Evolutionary conservation across 2,113 vertebrate species (phyloP), one percentile per base, ranked within the genome.

Genomic region (Lophotis ruficrista): DNA sequence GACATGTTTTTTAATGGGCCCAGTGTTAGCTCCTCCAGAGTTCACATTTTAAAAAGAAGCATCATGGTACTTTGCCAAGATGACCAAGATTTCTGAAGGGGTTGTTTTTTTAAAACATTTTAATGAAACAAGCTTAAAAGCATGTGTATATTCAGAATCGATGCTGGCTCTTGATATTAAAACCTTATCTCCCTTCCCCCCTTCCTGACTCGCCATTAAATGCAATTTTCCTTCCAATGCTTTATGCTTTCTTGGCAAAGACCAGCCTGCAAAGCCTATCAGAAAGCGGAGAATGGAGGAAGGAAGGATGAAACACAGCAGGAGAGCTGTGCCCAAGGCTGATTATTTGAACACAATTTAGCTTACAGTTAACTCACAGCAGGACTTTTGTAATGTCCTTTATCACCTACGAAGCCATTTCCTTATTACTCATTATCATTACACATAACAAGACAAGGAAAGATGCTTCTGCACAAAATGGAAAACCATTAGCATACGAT

Each of bases 331-430:
- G 66, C 85, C n/a, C 50, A 71, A 64, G 73, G 93, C 80, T 66
- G 72, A 82, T 64, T 35, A 86, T 96, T 89, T 95, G 79, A 95
- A 89, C 86, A 93, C 50, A 80, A 85, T 94, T 89, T 95, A 94
- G 83, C 83, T 93, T 91, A 89, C 84, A 88, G 66, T 90, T 89
- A 96, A 89, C 57, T 92, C 90, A 76, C 85, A 94, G 93, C 83
- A 95, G 82, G 87, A 96, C 62, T 95, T 96, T 87, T 4, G 1
- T 62, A 69, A 94, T 50, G 69, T 84, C 56, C 58, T 97, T 95
- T 96, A 91, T 96, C 92, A 96, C 64, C 89, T 84, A 45, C 78
- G 69, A 95, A 93, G 83, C 93, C 70, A 83, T 70, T 91, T 96
- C 94, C 86, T 82, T 57, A 65, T 81, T 95, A 71, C 78, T 95